Evolutionary conservation across 2,797 vertebrate species (phyloP).

Genomic region (Galaxias olidus): DNA sequence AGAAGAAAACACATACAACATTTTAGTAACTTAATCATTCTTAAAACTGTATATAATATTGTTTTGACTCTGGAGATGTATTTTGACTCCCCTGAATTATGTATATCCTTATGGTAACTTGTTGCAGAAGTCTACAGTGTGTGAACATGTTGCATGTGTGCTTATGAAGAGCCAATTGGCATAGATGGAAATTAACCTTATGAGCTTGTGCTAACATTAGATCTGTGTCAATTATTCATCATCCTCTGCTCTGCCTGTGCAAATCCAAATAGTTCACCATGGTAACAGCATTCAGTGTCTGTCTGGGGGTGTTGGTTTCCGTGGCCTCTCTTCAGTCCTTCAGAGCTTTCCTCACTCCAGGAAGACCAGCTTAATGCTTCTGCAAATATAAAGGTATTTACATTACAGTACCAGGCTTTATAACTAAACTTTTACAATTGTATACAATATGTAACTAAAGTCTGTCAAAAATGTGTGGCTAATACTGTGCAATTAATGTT

Average conservation of each 20-base stretch:
- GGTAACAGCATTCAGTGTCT: slow-evolving; percentile 73
- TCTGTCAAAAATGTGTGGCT: no score
- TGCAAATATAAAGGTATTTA: no score
- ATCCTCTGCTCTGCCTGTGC: slow-evolving; percentile 57
- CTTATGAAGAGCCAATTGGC: slow-evolving; percentile 23
- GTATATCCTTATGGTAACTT: slow-evolving; percentile 25
- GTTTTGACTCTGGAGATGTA: no score
- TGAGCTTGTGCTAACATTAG: slow-evolving; percentile 77
- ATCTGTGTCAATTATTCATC: slow-evolving; percentile 84
- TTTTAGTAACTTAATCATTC: no score
- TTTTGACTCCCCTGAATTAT: neutral
- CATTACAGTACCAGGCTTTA: no score
- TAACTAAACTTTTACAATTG: no score
- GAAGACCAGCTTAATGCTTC: slow-evolving; percentile 20
- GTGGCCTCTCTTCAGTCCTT: slow-evolving; percentile 16
- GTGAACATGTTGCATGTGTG: neutral
- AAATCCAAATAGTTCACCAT: slow-evolving; percentile 78
- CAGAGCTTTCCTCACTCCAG: slow-evolving; percentile 24
- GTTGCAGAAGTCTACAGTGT: slow-evolving; percentile 23
- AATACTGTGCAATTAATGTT: no score
- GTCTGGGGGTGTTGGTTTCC: slow-evolving; percentile 61
- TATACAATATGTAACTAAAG: no score
- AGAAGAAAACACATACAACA: no score
- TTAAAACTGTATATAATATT: slow-evolving; percentile 3
- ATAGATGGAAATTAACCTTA: slow-evolving; percentile 55